Evolutionary conservation across 2,888 invertebrate genomes (phyloP).

Genomic region (Megaustenia siamemsis): DNA sequence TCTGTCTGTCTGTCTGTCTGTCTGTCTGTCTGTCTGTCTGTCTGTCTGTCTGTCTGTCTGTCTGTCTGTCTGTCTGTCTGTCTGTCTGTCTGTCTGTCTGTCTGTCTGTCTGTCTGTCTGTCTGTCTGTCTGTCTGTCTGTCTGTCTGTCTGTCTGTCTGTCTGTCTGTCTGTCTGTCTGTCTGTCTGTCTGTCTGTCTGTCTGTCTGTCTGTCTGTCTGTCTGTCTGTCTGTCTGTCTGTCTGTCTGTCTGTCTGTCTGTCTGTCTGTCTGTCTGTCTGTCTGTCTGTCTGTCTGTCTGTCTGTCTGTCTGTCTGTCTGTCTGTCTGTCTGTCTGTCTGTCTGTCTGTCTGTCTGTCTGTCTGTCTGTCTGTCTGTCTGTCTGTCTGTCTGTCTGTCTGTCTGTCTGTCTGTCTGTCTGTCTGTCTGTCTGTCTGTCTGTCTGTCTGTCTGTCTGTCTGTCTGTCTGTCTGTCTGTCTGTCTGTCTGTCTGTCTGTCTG

Average conservation of each 20-base stretch:
- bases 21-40: conserved; percentile 19
- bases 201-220: conserved; percentile 6
- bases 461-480: conserved; percentile 14
- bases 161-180: background rate
- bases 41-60: conserved; percentile 17
- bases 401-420: background rate
- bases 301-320: background rate
- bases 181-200: conserved; percentile 6
- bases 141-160: background rate
- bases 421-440: background rate
- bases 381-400: background rate
- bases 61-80: conserved; percentile 15
- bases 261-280: background rate
- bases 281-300: background rate
- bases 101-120: conserved; percentile 6
- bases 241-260: background rate
- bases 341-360: background rate
- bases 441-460: conserved; percentile 20
- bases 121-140: conserved; percentile 9
- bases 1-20: conserved; percentile 33
- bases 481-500: conserved; percentile 21
- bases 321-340: background rate
- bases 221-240: background rate
- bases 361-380: background rate
- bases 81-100: conserved; percentile 15